Base-by-base conservation (phyloP, 2,888 invertebrate species). In the Tetranychus piercei region DNA sequence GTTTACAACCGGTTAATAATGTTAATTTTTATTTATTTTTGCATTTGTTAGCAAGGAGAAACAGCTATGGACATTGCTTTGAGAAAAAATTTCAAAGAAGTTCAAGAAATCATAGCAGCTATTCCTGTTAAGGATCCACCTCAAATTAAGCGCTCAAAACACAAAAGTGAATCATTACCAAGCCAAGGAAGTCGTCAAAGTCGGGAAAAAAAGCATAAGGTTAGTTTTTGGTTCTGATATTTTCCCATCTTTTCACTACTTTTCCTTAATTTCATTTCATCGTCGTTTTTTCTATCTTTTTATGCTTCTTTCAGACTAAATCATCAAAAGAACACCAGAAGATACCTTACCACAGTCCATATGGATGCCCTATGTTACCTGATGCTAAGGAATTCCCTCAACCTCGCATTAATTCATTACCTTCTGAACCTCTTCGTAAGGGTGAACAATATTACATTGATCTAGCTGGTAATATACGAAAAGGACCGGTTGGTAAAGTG, bases 361-460 rank as follows among this genome's bases (percentile, higher is more conserved):
- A 93, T 80, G 93, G 93, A 0, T 93, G 93, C 79, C 93, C 93
- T 81, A 91, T 91, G 81, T 91, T 90, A 81, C 92, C 92, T 0
- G 91, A 92, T 81, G 88, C 90, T 0, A 77, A 78, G n/a, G 88
- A 88, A 73, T 92, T 93, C 81, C 92, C 92, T 0, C 87, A 90
- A 78, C 91, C 92, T 18, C 89, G 90, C 80, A 84, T 92, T 77
- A 90, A 91, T 82, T 90, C 91, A 74, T 83, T 93, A 77, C 93
- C 93, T 78, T 87, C 89, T 81, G 92, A 92, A 82, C 92, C 92
- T 0, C 84, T 93, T 23, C 87, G 87, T 79, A 88, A 89, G 80
- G 95, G 94, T 76, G 92, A 94, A 83, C 94, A 94, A 82, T 95
- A 95, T 83, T 96, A 90, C 82, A 85, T 94, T 79, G 95, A 95